Percentiles rank a stretch among this genome's conserved stretches.
These are phyloP conservation scores for Euzophera pinguis DNA, from an alignment of 2,888 invertebrate species.

Conservation along the genomic window DNA sequence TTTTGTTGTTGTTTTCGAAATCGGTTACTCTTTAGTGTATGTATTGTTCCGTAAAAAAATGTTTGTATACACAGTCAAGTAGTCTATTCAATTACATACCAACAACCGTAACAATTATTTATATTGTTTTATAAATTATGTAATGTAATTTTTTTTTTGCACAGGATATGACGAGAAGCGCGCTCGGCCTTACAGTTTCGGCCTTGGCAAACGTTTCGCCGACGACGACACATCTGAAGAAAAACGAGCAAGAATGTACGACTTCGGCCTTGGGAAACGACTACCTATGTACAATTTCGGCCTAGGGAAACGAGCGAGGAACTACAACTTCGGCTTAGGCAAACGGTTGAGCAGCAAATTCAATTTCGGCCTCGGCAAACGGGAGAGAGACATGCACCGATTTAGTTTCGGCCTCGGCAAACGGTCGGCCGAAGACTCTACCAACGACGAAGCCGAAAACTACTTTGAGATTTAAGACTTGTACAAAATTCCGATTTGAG, in stretches of 20 bases:
- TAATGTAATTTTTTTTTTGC: conserved; percentile 11
- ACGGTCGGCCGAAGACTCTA: conserved; percentile 51
- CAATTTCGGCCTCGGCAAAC: conserved; percentile 79
- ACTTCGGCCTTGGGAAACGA: conserved; percentile 70
- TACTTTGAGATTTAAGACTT: conserved; percentile 54
- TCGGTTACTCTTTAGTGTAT: too few species aligned
- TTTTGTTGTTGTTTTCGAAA: too few species aligned
- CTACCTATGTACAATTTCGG: conserved; percentile 72
- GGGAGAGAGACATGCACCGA: conserved; percentile 70
- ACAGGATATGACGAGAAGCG: conserved; percentile 75
- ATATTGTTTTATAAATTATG: neutral
- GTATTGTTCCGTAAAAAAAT: too few species aligned
- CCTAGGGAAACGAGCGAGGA: conserved; percentile 66
- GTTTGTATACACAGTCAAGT: too few species aligned
- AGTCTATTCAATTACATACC: too few species aligned
- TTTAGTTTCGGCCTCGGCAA: conserved; percentile 81
- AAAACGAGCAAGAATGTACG: conserved; percentile 61
- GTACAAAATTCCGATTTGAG: conserved; percentile 33
- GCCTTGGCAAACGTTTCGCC: conserved; percentile 82
- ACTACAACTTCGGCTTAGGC: conserved; percentile 79
- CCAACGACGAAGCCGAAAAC: conserved; percentile 49
- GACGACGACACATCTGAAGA: conserved; percentile 55
- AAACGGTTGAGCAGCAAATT: conserved; percentile 74
- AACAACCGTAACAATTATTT: too few species aligned
- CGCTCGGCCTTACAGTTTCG: conserved; percentile 83